Evolutionary conservation across 2,797 vertebrate species (phyloP).

Genomic region (Periophthalmus magnuspinnatus): DNA sequence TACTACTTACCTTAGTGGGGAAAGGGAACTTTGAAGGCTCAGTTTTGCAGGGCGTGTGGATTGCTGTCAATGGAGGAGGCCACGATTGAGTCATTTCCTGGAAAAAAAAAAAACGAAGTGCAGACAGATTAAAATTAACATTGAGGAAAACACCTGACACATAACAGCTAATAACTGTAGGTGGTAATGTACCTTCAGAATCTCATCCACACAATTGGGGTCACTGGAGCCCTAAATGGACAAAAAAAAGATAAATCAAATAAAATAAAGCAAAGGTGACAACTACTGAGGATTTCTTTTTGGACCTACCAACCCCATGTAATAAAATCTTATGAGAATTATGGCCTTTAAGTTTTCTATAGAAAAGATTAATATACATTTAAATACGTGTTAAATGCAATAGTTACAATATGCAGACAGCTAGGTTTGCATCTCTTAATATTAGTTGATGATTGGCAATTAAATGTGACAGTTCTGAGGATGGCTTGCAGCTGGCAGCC

Average conservation of each 20-base stretch:
- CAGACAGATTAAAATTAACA: constrained; percentile 21
- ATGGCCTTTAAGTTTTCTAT: too few species aligned
- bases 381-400: too few species aligned
- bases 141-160: constrained; percentile 10
- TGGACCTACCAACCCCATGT: too few species aligned
- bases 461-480: too few species aligned
- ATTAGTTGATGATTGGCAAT: too few species aligned
- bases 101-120: constrained; percentile 5
- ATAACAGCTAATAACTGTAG: background rate
- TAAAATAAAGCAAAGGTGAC: too few species aligned
- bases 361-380: too few species aligned
- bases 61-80: constrained; percentile 97
- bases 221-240: constrained; percentile 86
- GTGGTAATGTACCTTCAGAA: constrained; percentile 88
- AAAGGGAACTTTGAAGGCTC: constrained; percentile 99
- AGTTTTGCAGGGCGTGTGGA: constrained; percentile 98
- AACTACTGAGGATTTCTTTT: too few species aligned
- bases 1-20: constrained; percentile 91
- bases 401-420: too few species aligned
- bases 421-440: too few species aligned
- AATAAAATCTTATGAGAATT: too few species aligned
- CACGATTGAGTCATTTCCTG: constrained; percentile 99
- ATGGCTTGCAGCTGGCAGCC: too few species aligned
- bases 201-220: constrained; percentile 96
- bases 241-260: constrained; percentile 51